Evolutionary conservation across 2,113 vertebrate species (phyloP), one percentile per base, ranked within the genome.

Genomic region (Aphelocoma coerulescens): DNA sequence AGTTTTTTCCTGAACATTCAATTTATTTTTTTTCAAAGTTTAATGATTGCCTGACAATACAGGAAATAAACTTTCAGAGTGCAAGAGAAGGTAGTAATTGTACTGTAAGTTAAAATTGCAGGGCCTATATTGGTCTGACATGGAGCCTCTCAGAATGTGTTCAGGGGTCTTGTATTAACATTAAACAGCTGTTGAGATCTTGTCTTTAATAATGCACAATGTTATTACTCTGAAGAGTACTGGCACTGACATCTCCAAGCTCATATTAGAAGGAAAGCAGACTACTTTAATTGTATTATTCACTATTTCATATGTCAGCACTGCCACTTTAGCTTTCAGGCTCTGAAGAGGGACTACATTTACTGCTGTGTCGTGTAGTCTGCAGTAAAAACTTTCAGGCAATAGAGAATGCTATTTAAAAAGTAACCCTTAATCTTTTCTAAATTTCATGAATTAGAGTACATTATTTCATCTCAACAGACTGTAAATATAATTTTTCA

Each of bases 201-300:
- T 93, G 81, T 95, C 82, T 91, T 96, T 93, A 95, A 95, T 96
- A 92, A 96, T 75, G 57, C 58, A 96, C 65, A 85, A 51, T 76
- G 78, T 82, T 96, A 95, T 94, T 96, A 86, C 48, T 76, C 61
- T 84, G 85, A 96, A 92, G 88, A 80, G 27, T 79, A 85, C 57
- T 74, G 87, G 28, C 62, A 82, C 33, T 92, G 93, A 91, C 89
- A 92, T 82, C 73, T 88, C 80, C 41, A 87, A 76, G 67, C 54
- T 91, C 66, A 24, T 77, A 75, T 75, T 57, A 74, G 61, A 83
- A 91, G 84, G 78, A 92, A 32, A 96, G 76, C 90, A 93, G 91
- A 68, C 76, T 77, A 16, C 75, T 90, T 92, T 93, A 85, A 90
- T 89, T 86, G 85, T 96, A 91, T 96, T 95, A 87, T 93, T 95